These are phyloP conservation scores for Anolis sagrei DNA, from an alignment of 2,113 vertebrate genomes.

Conservation along the genomic window DNA sequence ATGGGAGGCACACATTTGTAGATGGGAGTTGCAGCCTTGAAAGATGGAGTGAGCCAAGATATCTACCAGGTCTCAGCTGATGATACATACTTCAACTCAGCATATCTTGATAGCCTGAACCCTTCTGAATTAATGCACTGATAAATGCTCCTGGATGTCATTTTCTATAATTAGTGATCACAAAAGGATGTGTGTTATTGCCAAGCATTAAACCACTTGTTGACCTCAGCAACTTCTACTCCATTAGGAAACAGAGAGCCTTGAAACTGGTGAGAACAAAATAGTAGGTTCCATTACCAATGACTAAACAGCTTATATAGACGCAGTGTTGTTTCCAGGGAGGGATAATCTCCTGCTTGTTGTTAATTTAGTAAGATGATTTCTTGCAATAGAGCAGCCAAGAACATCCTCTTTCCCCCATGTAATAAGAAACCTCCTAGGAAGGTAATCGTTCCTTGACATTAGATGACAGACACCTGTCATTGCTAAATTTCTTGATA, in stretches of 20 bases:
- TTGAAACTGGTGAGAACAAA: slow-evolving; percentile 79
- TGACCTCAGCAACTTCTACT: slow-evolving; percentile 83
- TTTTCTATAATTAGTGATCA: slow-evolving; percentile 84
- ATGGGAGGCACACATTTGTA: slow-evolving; percentile 77
- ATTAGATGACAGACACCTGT: slow-evolving; percentile 47
- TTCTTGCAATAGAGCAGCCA: slow-evolving; percentile 33
- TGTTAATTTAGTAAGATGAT: slow-evolving; percentile 55
- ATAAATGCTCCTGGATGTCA: slow-evolving; percentile 79
- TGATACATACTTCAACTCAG: slow-evolving; percentile 73
- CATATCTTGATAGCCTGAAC: slow-evolving; percentile 84
- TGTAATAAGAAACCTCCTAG: slow-evolving; percentile 38
- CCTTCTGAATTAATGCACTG: slow-evolving; percentile 82
- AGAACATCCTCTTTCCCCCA: slow-evolving; percentile 20
- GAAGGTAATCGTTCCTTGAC: slow-evolving; percentile 53
- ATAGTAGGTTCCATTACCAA: slow-evolving; percentile 64
- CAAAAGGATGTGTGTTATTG: slow-evolving; percentile 76
- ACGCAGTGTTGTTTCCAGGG: slow-evolving; percentile 42
- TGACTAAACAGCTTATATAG: slow-evolving; percentile 51
- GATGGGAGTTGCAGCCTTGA: slow-evolving; percentile 72
- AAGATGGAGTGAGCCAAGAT: slow-evolving; percentile 68
- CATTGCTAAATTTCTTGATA: slow-evolving; percentile 58
- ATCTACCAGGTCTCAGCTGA: slow-evolving; percentile 79
- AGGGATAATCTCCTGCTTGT: slow-evolving; percentile 24
- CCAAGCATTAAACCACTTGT: slow-evolving; percentile 78
- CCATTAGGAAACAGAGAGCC: slow-evolving; percentile 82